phyloP scores from a whole-genome alignment of 2,797 vertebrate genomes.

The Pristis pectinata region DNA sequence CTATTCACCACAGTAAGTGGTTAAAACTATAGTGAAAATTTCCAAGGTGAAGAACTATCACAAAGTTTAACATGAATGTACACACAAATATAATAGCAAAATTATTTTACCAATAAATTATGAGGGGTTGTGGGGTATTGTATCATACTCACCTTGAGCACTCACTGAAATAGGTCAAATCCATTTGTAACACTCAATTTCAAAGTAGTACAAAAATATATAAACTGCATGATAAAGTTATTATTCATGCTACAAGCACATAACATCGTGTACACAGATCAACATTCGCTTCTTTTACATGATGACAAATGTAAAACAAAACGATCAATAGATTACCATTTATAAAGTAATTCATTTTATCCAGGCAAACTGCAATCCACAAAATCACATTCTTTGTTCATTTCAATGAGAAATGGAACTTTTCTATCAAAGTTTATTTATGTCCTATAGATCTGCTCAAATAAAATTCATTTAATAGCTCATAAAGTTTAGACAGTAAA shows the following conservation, averaged over 20 bases:
- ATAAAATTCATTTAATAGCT: neutral
- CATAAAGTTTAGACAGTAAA: neutral
- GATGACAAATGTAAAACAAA: neutral
- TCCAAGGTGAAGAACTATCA: neutral
- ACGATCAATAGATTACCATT: no score
- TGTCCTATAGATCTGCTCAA: neutral
- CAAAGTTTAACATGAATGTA: neutral
- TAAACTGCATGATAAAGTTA: neutral
- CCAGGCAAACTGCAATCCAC: neutral
- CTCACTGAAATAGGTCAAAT: neutral
- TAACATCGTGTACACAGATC: neutral
- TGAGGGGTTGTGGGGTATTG: neutral
- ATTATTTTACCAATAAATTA: neutral
- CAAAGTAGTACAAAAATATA: neutral
- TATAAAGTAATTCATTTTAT: neutral
- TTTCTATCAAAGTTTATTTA: neutral
- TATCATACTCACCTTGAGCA: neutral
- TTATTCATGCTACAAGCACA: neutral
- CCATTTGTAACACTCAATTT: neutral
- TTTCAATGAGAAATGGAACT: neutral
- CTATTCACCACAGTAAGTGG: no score
- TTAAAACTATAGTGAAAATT: neutral
- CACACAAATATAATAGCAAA: neutral
- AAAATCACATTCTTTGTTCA: neutral
- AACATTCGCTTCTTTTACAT: neutral